Conservation (phyloP, 2,797 vertebrate genomes). For the Naso thynnoides region DNA sequence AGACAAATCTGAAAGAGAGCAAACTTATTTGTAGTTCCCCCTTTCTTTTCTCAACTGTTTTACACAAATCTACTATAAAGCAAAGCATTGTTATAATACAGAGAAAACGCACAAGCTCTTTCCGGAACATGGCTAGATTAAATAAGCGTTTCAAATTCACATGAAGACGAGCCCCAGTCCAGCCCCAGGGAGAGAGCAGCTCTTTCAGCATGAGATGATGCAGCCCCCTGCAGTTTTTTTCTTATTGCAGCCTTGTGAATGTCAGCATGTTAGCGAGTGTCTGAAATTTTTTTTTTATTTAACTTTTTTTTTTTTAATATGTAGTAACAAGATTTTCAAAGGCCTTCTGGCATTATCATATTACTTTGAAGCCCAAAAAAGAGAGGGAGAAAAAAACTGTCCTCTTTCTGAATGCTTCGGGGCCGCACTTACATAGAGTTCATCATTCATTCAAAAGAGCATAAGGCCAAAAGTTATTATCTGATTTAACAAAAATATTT, state of each 20-base stretch:
- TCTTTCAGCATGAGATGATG: slow-evolving; percentile 65
- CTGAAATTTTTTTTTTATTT: slow-evolving; percentile 51
- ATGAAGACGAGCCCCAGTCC: slow-evolving; percentile 49
- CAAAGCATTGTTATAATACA: slow-evolving; percentile 33
- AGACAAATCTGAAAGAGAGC: too few species aligned
- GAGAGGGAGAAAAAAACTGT: slow-evolving; percentile 20
- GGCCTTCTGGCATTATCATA: slow-evolving; percentile 65
- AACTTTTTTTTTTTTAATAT: slow-evolving; percentile 39
- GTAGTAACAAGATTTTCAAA: slow-evolving; percentile 68
- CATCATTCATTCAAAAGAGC: slow-evolving; percentile 49
- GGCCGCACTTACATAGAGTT: slow-evolving; percentile 47
- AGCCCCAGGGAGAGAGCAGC: slow-evolving; percentile 49
- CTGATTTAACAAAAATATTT: slow-evolving; percentile 68
- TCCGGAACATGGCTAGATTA: slow-evolving; percentile 41
- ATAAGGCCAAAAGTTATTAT: slow-evolving; percentile 53
- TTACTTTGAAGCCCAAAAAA: slow-evolving; percentile 64
- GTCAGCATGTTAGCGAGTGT: slow-evolving; percentile 70
- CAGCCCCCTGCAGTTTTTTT: slow-evolving; percentile 64
- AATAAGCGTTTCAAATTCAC: slow-evolving; percentile 53
- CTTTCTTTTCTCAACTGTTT: too few species aligned
- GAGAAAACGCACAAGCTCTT: slow-evolving; percentile 32
- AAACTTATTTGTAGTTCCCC: too few species aligned
- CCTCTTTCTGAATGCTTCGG: slow-evolving; percentile 39
- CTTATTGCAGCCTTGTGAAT: slow-evolving; percentile 70
- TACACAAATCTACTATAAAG: too few species aligned